These are phyloP conservation scores for Botia almorhae DNA, from an alignment of 2,797 vertebrate species.

Conservation along the genomic window DNA sequence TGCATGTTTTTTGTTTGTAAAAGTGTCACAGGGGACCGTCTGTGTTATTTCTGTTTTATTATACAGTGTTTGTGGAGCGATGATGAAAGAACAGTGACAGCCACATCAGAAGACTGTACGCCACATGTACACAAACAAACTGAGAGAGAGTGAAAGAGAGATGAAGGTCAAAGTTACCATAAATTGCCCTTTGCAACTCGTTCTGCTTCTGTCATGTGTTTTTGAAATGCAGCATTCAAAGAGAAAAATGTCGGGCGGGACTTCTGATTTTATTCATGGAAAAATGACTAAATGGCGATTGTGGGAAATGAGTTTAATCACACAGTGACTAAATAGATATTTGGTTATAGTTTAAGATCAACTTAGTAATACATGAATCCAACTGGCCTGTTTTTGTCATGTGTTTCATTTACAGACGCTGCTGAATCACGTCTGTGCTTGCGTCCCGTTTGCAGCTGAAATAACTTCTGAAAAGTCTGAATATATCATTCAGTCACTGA, in stretches of 20 bases:
- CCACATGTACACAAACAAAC: not conserved
- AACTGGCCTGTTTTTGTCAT: too few species aligned
- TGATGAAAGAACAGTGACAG: constrained; percentile 6
- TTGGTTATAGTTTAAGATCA: too few species aligned
- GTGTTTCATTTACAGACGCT: too few species aligned
- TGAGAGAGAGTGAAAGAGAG: not conserved
- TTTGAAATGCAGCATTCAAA: not conserved
- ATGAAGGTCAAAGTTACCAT: not conserved
- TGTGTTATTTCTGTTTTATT: not conserved
- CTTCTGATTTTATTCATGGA: too few species aligned
- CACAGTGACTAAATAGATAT: too few species aligned
- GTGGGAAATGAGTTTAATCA: too few species aligned
- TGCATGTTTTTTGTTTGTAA: not conserved
- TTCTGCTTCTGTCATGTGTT: not conserved
- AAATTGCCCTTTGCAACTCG: not conserved
- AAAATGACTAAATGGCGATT: too few species aligned
- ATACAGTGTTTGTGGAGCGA: not conserved
- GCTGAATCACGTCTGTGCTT: too few species aligned
- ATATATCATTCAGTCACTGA: too few species aligned
- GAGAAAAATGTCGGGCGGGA: not conserved
- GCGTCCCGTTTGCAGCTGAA: too few species aligned
- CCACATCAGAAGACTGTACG: not conserved
- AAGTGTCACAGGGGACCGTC: not conserved
- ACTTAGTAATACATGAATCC: too few species aligned
- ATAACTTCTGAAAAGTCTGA: too few species aligned